Evolutionary conservation across 2,888 invertebrate genomes (phyloP).

Genomic region (Athrips mouffetella): DNA sequence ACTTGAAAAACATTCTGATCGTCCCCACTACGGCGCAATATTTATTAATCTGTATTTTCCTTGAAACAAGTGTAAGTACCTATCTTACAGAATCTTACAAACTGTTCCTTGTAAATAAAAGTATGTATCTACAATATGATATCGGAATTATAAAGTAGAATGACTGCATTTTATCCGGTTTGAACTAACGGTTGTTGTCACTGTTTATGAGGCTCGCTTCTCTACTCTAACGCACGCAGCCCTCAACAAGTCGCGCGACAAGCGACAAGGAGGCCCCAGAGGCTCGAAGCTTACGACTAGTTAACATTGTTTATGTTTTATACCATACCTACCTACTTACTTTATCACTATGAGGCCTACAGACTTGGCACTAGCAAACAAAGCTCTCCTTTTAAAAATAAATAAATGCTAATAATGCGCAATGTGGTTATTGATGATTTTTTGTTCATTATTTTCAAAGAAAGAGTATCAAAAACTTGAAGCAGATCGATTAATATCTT

Average conservation of each 20-base stretch:
- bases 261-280: neutral
- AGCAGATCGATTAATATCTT: no score
- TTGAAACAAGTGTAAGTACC: no score
- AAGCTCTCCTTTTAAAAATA: no score
- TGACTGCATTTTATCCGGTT: constrained; percentile 7
- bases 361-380: no score
- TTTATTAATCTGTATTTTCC: no score
- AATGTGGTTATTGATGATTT: no score
- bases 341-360: no score
- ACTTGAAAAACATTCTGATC: constrained; percentile 2
- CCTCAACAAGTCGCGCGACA: neutral
- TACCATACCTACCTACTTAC: no score
- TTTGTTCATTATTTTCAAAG: no score
- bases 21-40: neutral
- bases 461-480: no score
- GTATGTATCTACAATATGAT: neutral
- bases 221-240: constrained; percentile 1
- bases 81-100: no score
- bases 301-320: neutral
- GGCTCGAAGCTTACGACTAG: neutral
- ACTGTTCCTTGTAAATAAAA: neutral
- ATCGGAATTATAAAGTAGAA: constrained; percentile 3
- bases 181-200: constrained; percentile 8
- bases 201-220: neutral
- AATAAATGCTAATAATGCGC: no score